phyloP scores from a whole-genome alignment of 2,113 vertebrate genomes.

The Paralichthys olivaceus region DNA sequence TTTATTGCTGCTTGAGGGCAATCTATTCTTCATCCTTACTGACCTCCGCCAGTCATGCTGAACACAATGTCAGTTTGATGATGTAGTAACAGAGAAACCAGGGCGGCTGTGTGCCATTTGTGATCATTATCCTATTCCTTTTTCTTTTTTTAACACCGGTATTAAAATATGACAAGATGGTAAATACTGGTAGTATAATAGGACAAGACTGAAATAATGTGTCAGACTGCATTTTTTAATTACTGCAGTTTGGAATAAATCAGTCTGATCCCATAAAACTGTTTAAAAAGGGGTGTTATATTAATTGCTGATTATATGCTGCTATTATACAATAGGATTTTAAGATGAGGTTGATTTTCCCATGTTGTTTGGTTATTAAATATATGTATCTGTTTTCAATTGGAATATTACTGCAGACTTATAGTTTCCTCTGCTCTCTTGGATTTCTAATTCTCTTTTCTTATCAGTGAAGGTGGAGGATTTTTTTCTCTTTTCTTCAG shows the following conservation, averaged over 20 bases:
- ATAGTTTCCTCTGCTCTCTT: conserved; percentile 28
- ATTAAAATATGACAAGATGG: conserved; percentile 64
- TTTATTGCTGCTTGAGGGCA: conserved; percentile 55
- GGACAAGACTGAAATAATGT: conserved; percentile 37
- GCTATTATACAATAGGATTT: conserved; percentile 61
- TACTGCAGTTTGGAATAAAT: conserved; percentile 47
- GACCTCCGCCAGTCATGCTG: conserved; percentile 53
- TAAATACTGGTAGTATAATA: conserved; percentile 55
- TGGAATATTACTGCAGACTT: conserved; percentile 53
- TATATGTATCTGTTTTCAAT: conserved; percentile 60
- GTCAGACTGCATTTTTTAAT: conserved; percentile 69
- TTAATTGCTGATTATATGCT: conserved; percentile 61
- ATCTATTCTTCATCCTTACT: conserved; percentile 51
- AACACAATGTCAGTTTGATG: conserved; percentile 63
- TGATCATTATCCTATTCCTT: conserved; percentile 57
- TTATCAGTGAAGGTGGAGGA: conserved; percentile 51
- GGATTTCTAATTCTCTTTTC: conserved; percentile 32
- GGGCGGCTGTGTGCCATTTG: conserved; percentile 35
- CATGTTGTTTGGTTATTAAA: conserved; percentile 25
- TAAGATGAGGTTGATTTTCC: conserved; percentile 58
- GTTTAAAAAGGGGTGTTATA: conserved; percentile 39
- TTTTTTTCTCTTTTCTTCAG: conserved; percentile 1
- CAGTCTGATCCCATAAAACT: conserved; percentile 51
- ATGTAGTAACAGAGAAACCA: conserved; percentile 57
- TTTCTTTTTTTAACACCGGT: conserved; percentile 34